Base-by-base conservation (phyloP, 37 sponge, comb jelly and placozoan species). In the Corticium candelabrum region DNA sequence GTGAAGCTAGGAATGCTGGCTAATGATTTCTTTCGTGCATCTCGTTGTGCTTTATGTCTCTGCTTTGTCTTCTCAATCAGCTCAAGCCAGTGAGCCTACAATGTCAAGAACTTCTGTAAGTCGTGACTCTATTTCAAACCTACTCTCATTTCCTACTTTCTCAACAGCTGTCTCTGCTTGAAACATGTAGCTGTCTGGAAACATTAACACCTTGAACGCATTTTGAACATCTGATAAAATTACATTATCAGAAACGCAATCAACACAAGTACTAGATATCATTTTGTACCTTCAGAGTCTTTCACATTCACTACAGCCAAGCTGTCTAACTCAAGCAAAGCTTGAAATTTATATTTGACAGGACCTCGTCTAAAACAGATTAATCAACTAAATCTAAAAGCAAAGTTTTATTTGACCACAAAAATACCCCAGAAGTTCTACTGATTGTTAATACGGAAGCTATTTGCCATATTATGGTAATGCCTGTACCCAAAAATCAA, bases 241-340 rank as follows among this genome's bases (percentile, higher is more conserved):
- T 5, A 33, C 5, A 70, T 5, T 7, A 70, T n/a, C 32, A 32
- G 4, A 70, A 7, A 32, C 5, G 5, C 32, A 33, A 7, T n/a
- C 73, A 70, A 4, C 4, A 7, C 35, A 33, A 15, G 29, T 11
- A 43, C 11, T 43, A 15, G 73, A 32, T 7, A 32, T 5, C 4
- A 4, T 33, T 4, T 7, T 15, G 2, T 72, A 76, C 67, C 72
- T n/a, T 29, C 70, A n/a, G 71, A 35, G 56, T 94, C 95, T 7
- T 81, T 81, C 7, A 94, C 83, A 43, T 83, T 75, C 29, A 94
- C 91, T 11, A 94, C 74, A 11, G 95, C 95, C 86, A 94, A 81
- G 79, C 87, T 94, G 80, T 94, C 95, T 31, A 94, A 83, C 82
- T 94, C 95, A 21, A 88, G 83, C 27, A 94, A 83, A 5, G 86